Conservation (phyloP, 92 coral and sea anemone genomes). For the Phenganax stokvisi region DNA sequence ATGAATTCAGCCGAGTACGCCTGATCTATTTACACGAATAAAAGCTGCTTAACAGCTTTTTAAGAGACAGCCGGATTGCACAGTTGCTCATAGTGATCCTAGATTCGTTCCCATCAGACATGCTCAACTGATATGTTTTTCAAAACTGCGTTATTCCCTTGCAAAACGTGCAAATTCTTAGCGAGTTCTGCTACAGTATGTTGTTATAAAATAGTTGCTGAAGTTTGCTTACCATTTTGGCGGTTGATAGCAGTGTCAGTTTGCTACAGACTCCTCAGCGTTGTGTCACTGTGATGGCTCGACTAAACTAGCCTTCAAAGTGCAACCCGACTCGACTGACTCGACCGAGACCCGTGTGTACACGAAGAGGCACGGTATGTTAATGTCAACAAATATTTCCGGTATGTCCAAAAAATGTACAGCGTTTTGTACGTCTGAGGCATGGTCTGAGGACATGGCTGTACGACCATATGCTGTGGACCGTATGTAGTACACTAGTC, state of each 20-base stretch:
- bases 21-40: background rate
- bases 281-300: slow-evolving; percentile 3
- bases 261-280: slow-evolving; percentile 17
- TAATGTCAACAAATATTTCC: background rate
- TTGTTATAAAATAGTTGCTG: background rate
- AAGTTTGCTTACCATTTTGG: slow-evolving; percentile 16
- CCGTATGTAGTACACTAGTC: too few relatives aligned
- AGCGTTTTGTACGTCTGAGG: background rate
- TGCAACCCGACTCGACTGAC: slow-evolving; percentile 10
- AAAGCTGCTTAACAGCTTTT: background rate
- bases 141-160: slow-evolving; percentile 2
- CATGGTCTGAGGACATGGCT: background rate
- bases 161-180: background rate
- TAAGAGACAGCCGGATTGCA: background rate
- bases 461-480: too few relatives aligned
- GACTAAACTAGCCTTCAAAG: background rate
- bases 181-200: background rate
- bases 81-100: slow-evolving; percentile 7
- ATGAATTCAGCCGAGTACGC: background rate
- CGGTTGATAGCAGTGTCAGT: background rate
- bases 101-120: background rate
- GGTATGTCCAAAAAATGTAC: background rate
- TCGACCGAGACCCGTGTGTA: background rate
- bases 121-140: background rate
- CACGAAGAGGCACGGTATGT: background rate